Conservation (phyloP, 2,113 vertebrate genomes). For the Odontophorus gujanensis region DNA sequence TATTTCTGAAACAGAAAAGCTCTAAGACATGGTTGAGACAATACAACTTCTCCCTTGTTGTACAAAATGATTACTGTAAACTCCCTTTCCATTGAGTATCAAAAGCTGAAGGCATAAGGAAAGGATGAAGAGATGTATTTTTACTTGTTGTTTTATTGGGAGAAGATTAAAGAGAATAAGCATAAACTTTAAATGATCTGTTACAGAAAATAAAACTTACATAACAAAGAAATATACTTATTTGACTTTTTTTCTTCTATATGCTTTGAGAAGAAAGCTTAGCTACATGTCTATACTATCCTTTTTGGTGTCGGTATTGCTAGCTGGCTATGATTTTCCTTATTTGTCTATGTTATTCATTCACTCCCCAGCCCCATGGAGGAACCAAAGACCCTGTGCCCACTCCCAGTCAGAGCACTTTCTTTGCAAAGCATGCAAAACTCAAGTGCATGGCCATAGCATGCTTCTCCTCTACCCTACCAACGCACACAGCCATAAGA, state of each 20-base stretch:
- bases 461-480: not conserved
- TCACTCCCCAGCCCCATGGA: not conserved
- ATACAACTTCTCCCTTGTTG: not conserved
- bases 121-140: not conserved
- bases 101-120: not conserved
- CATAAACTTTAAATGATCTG: not conserved
- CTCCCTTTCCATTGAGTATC: not conserved
- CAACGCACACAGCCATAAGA: not conserved
- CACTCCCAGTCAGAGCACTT: not conserved
- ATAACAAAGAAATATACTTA: not conserved
- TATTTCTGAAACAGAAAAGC: conserved; percentile 22
- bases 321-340: not conserved
- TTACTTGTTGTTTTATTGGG: not conserved
- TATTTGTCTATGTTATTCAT: not conserved
- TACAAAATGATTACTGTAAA: conserved; percentile 27
- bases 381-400: not conserved
- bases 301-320: not conserved
- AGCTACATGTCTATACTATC: not conserved
- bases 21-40: not conserved
- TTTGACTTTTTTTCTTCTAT: not conserved
- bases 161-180: not conserved
- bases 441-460: not conserved
- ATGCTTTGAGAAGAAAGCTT: not conserved
- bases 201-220: not conserved
- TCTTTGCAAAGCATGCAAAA: not conserved